phyloP scores from a whole-genome alignment of 2,888 invertebrate species.

The Sceliomorpha sp. region DNA sequence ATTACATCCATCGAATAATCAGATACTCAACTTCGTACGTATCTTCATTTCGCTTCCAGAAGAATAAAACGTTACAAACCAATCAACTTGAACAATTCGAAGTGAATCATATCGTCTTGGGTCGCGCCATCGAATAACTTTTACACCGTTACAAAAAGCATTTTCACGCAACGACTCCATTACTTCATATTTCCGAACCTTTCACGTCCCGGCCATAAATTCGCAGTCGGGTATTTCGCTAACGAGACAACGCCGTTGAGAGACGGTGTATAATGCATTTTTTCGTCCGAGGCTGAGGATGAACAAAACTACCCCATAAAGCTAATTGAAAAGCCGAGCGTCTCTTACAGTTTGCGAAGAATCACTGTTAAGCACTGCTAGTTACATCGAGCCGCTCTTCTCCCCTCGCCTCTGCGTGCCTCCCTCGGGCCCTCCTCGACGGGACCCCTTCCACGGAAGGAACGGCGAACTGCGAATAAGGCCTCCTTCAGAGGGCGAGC shows the following conservation, averaged over 20 bases:
- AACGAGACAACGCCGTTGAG: slow-evolving; percentile 19
- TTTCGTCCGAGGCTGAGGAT: background rate
- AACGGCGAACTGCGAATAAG: too few species aligned
- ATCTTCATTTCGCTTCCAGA: too few species aligned
- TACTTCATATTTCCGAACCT: background rate
- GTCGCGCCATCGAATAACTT: background rate
- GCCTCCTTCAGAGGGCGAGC: too few species aligned
- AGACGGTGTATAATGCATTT: slow-evolving; percentile 30
- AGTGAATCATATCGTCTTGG: too few species aligned
- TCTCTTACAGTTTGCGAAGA: slow-evolving; percentile 35
- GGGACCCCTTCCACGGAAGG: slow-evolving; percentile 3
- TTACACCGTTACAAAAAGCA: background rate
- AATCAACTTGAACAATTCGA: too few species aligned
- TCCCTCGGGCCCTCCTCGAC: background rate
- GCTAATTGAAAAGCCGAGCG: slow-evolving; percentile 52
- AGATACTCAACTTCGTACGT: too few species aligned
- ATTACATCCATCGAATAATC: too few species aligned
- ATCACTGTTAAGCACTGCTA: slow-evolving; percentile 44
- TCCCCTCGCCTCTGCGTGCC: slow-evolving; percentile 17
- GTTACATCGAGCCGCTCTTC: slow-evolving; percentile 38
- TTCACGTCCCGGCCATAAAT: background rate
- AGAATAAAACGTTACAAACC: too few species aligned
- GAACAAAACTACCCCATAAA: slow-evolving; percentile 30
- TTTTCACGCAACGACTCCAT: slow-evolving; percentile 19
- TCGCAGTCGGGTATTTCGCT: slow-evolving; percentile 13